Evolutionary conservation across 2,888 invertebrate genomes (phyloP).

Genomic region (Cryptocheilus praepositus): DNA sequence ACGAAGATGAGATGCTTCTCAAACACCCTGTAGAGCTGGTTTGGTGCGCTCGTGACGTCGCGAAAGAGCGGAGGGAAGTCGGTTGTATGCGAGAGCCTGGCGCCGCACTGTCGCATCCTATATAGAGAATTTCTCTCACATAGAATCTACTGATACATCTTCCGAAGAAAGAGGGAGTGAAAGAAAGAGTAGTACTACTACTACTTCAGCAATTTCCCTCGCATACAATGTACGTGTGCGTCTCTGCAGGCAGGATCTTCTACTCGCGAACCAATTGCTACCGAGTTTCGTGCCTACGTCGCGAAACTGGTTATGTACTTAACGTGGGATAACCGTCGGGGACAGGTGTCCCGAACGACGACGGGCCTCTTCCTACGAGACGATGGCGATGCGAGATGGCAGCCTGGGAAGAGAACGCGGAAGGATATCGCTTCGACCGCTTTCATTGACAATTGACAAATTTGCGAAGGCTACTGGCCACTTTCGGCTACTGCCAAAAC

Average conservation of each 20-base stretch:
- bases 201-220: too few species aligned
- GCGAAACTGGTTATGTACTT: conserved; percentile 55
- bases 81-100: conserved; percentile 55
- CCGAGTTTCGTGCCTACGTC: conserved; percentile 39
- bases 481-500: conserved; percentile 16
- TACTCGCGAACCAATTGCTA: conserved; percentile 31
- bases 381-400: conserved; percentile 21
- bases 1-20: too few species aligned
- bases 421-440: conserved; percentile 23
- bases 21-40: conserved; percentile 29
- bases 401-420: conserved; percentile 39
- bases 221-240: too few species aligned
- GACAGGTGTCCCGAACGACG: conserved; percentile 52
- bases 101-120: conserved; percentile 69
- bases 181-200: too few species aligned
- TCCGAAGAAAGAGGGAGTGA: conserved; percentile 10
- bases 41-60: conserved; percentile 16
- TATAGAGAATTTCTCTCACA: conserved; percentile 56
- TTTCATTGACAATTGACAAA: conserved; percentile 1
- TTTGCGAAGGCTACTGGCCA: too few species aligned
- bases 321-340: conserved; percentile 48
- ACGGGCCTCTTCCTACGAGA: conserved; percentile 32
- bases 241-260: background rate
- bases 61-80: conserved; percentile 39
- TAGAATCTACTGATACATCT: background rate